Evolutionary conservation across 2,888 invertebrate species (phyloP).

Genomic region (Dryadula phaetusa): DNA sequence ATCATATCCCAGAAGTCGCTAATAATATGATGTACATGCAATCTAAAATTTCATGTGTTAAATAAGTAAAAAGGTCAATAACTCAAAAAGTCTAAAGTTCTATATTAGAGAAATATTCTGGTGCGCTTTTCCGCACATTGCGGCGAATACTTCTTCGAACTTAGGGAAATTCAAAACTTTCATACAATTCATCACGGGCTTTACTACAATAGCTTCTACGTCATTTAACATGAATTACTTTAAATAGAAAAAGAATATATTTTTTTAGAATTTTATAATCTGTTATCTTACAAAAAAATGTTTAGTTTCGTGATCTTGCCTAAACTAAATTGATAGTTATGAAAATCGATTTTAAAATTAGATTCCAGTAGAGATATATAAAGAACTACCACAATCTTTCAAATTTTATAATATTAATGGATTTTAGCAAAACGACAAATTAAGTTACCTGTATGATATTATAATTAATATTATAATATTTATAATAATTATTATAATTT

Average conservation of each 20-base stretch:
- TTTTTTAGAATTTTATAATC: neutral
- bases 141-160: constrained; percentile 66
- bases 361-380: too few relatives aligned
- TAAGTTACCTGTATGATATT: too few relatives aligned
- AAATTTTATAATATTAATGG: too few relatives aligned
- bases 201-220: constrained; percentile 51
- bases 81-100: constrained; percentile 72
- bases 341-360: too few relatives aligned
- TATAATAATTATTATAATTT: too few relatives aligned
- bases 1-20: neutral
- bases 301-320: too few relatives aligned
- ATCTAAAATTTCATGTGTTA: constrained; percentile 44
- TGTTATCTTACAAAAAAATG: too few relatives aligned
- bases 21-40: neutral
- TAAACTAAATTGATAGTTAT: too few relatives aligned
- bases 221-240: constrained; percentile 34
- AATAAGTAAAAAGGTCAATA: constrained; percentile 67
- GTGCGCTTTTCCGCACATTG: constrained; percentile 69
- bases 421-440: too few relatives aligned
- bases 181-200: constrained; percentile 70
- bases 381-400: too few relatives aligned
- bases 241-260: neutral
- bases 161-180: constrained; percentile 70
- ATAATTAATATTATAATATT: too few relatives aligned
- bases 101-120: constrained; percentile 75